A percentile compares a stretch with the other conserved stretches of the same genome.
Evolutionary conservation across 2,888 invertebrate genomes (phyloP).

Genomic region (Leptothorax acervorum): DNA sequence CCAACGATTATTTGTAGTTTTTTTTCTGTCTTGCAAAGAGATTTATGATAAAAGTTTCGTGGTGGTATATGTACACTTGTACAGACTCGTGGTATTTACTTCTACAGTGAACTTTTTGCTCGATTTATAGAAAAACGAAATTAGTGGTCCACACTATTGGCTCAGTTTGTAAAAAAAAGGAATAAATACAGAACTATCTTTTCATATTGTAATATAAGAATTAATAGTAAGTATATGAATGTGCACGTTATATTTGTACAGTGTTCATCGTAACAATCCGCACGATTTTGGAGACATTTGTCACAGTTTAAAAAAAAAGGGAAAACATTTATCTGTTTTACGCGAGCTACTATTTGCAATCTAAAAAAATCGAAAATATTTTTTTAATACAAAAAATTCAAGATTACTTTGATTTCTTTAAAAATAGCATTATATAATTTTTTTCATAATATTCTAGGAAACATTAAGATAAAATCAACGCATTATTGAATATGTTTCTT

Average conservation of each 20-base stretch:
- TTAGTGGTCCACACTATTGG: conserved; percentile 19
- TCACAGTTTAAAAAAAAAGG: background rate
- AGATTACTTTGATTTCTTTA: too few species aligned
- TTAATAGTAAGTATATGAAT: background rate
- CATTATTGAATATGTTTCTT: too few species aligned
- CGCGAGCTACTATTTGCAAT: too few species aligned
- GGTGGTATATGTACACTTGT: conserved; percentile 20
- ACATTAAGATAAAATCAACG: too few species aligned
- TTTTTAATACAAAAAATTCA: too few species aligned
- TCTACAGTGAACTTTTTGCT: conserved; percentile 24
- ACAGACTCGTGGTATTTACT: conserved; percentile 24
- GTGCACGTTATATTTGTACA: background rate
- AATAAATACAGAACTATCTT: background rate
- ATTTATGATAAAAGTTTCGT: conserved; percentile 71
- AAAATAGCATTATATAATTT: too few species aligned
- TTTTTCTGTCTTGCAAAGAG: conserved; percentile 32
- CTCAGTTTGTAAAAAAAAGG: conserved; percentile 14
- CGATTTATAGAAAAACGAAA: conserved; percentile 36
- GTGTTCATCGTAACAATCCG: background rate
- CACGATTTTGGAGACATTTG: background rate
- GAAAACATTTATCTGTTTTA: too few species aligned
- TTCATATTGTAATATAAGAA: background rate
- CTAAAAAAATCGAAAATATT: too few species aligned
- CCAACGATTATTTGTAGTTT: conserved; percentile 40
- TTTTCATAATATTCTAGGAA: too few species aligned